Conservation (phyloP, 2,797 vertebrate species). For the Anguilla obscura region DNA sequence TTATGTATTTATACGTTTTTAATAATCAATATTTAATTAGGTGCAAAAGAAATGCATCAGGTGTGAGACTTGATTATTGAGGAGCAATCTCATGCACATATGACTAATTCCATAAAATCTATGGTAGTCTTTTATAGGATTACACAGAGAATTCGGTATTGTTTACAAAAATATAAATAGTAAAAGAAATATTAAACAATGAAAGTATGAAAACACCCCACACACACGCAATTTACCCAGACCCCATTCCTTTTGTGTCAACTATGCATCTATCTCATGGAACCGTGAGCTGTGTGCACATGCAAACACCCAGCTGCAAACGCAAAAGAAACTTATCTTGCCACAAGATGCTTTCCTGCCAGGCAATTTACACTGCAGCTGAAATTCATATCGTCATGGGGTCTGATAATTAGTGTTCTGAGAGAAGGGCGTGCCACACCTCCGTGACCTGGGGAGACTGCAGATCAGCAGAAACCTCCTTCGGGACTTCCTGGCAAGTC, state of each 20-base stretch:
- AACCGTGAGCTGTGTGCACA: not conserved
- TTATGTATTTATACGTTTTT: not conserved
- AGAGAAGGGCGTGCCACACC: slow-evolving; percentile 64
- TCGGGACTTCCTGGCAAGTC: slow-evolving; percentile 70
- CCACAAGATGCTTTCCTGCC: not conserved
- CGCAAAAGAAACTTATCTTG: not conserved
- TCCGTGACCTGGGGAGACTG: slow-evolving; percentile 72
- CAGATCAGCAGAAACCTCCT: slow-evolving; percentile 64
- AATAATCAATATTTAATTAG: not conserved
- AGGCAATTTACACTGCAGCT: not conserved
- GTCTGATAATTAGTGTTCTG: slow-evolving; percentile 74
- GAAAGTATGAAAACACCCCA: not conserved
- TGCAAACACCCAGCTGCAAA: not conserved
- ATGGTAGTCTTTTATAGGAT: not conserved
- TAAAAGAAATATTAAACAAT: too few species aligned
- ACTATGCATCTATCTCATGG: not conserved
- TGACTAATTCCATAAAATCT: not conserved
- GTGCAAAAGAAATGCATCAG: not conserved
- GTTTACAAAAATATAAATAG: too few species aligned
- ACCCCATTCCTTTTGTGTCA: not conserved
- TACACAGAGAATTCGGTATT: not conserved
- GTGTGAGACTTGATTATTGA: not conserved
- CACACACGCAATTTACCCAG: not conserved
- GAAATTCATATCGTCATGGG: slow-evolving; percentile 20
- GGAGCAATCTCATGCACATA: not conserved